Evolutionary conservation across 2,888 invertebrate species (phyloP).

Genomic region (Erannis defoliaria): DNA sequence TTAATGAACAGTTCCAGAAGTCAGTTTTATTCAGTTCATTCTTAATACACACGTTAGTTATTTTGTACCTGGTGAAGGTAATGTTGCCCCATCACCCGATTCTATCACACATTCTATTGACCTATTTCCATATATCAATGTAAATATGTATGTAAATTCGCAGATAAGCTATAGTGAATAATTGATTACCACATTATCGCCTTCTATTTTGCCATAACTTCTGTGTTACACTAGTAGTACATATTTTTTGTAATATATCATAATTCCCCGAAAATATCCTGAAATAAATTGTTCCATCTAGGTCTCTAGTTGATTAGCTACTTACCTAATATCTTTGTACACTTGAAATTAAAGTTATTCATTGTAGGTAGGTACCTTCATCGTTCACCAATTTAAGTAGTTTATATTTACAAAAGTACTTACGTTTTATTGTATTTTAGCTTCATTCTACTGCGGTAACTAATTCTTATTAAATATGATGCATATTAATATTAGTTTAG

Average conservation of each 20-base stretch:
- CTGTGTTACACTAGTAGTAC: constrained; percentile 19
- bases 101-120: constrained; percentile 37
- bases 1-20: no score
- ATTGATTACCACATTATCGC: constrained; percentile 11
- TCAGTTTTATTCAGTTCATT: not conserved
- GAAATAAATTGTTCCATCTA: constrained; percentile 15
- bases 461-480: constrained; percentile 14
- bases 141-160: constrained; percentile 35
- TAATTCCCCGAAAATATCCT: not conserved
- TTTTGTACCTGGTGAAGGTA: constrained; percentile 5
- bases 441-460: constrained; percentile 24
- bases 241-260: constrained; percentile 15
- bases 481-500: constrained; percentile 31
- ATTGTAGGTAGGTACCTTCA: constrained; percentile 19
- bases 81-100: constrained; percentile 16
- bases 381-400: constrained; percentile 1
- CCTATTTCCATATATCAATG: constrained; percentile 26
- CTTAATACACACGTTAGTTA: not conserved
- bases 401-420: constrained; percentile 16
- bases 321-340: constrained; percentile 16
- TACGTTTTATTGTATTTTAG: constrained; percentile 23
- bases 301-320: constrained; percentile 17
- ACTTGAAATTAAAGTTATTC: not conserved
- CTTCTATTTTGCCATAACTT: constrained; percentile 15
- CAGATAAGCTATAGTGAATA: constrained; percentile 32